A percentile compares a stretch with the other conserved stretches of the same genome.
phyloP scores from a whole-genome alignment of 2,113 vertebrate genomes.

The Uria lomvia region DNA sequence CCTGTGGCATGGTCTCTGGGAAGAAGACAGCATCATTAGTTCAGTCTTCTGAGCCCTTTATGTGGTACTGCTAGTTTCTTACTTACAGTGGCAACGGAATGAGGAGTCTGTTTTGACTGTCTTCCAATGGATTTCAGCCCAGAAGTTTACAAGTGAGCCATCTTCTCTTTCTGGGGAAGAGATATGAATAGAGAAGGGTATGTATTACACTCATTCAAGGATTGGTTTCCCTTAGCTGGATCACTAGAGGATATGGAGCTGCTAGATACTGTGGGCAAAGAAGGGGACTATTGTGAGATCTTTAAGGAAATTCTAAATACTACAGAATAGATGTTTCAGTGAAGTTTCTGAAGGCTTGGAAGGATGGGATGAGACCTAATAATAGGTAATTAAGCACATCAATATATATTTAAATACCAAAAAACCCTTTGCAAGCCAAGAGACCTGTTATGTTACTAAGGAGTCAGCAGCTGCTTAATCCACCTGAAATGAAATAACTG shows the following conservation, averaged over 20 bases:
- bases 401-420: not conserved
- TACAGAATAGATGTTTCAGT: not conserved
- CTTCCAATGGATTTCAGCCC: conserved; percentile 21
- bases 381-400: not conserved
- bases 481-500: not conserved
- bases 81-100: not conserved
- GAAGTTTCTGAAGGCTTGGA: not conserved
- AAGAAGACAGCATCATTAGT: not conserved
- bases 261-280: not conserved
- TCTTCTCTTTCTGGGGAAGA: not conserved
- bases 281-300: not conserved
- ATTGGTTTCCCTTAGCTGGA: not conserved
- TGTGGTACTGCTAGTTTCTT: not conserved
- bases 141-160: not conserved
- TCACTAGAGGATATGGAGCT: not conserved
- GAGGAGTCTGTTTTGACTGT: conserved; percentile 1
- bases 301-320: not conserved
- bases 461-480: not conserved
- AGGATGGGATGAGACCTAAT: not conserved
- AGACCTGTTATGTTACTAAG: not conserved
- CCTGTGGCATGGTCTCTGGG: not conserved
- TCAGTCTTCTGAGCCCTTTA: not conserved
- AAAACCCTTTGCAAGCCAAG: not conserved
- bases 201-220: not conserved
- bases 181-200: not conserved